Evolutionary conservation across 2,113 vertebrate species (phyloP), one percentile per base, ranked within the genome.

Genomic region (Chiloscyllium plagiosum): DNA sequence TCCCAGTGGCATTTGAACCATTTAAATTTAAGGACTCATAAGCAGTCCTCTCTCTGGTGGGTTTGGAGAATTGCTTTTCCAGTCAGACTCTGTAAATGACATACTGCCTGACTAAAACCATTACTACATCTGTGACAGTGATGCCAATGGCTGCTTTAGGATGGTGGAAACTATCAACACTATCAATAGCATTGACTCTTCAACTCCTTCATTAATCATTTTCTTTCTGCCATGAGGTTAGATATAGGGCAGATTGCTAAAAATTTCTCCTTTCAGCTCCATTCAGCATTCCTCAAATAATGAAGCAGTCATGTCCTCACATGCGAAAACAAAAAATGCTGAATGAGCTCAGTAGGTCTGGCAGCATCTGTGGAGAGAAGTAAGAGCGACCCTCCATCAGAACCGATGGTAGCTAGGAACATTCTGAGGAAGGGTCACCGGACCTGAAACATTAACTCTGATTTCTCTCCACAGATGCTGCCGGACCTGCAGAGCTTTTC

Each of bases 31-130:
- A 93, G 65, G 61, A 66, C 61, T 93, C 26, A n/a, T 93, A 4
- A 52, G 85, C 52, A 87, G 5, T 37, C 37, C 61, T 93, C 61
- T 93, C 89, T 61, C 66, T 61, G 56, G 56, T 61, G 56, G 61
- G 17, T 61, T 65, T 66, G 61, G 61, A 92, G 89, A 93, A 93
- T 93, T 93, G 17, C 61, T 37, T 19, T 19, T 66, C 89, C 89
- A 93, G n/a, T 33, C n/a, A 19, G 33, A 12, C 61, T 66, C 33
- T 15, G n/a, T 20, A 66, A 68, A 37, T 66, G 89, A 37, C 56
- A 92, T 56, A 92, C 61, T 15, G 89, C 56, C 89, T 93, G 89
- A 17, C 65, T 93, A 7, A 68, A 93, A 93, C 89, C 61, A 68
- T 68, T 68, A 42, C 61, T 37, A 68, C 89, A 68, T 93, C 89